These are phyloP conservation scores for Ceyx cyanopectus DNA, from an alignment of 2,113 vertebrate genomes.

Conservation along the genomic window DNA sequence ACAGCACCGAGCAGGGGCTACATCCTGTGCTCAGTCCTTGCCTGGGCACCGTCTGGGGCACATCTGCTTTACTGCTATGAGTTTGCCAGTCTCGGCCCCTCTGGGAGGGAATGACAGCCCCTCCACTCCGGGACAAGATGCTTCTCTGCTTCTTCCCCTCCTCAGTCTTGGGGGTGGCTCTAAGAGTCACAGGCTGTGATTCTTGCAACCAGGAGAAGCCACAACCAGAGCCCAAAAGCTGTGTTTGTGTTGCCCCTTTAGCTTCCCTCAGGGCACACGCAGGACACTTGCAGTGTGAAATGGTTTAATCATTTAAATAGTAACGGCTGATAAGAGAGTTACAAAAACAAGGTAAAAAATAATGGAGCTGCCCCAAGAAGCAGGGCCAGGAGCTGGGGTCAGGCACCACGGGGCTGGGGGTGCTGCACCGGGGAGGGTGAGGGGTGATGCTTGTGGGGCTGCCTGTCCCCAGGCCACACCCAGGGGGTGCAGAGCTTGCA, in stretches of 20 bases:
- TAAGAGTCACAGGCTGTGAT: rapidly evolving
- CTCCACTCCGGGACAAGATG: rapidly evolving
- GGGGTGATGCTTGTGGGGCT: background rate
- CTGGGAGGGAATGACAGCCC: too few species aligned
- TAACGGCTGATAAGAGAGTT: rapidly evolving
- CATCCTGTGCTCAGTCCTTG: rapidly evolving
- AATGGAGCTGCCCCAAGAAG: background rate
- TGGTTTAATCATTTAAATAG: constrained; percentile 44
- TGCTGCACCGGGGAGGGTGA: background rate
- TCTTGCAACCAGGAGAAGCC: background rate
- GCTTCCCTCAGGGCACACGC: background rate
- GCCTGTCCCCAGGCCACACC: background rate
- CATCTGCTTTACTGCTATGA: background rate
- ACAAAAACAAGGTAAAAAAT: background rate
- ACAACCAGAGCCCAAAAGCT: rapidly evolving
- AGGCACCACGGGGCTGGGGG: rapidly evolving
- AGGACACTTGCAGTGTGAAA: background rate
- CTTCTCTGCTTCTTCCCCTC: background rate
- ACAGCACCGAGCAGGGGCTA: background rate
- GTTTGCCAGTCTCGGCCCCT: background rate
- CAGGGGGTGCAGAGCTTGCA: background rate
- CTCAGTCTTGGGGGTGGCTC: rapidly evolving
- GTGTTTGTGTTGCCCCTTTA: rapidly evolving
- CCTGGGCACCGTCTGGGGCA: background rate
- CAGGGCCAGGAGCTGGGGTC: rapidly evolving